Conservation (phyloP, 2,888 invertebrate species). For the Netelia virgata region DNA sequence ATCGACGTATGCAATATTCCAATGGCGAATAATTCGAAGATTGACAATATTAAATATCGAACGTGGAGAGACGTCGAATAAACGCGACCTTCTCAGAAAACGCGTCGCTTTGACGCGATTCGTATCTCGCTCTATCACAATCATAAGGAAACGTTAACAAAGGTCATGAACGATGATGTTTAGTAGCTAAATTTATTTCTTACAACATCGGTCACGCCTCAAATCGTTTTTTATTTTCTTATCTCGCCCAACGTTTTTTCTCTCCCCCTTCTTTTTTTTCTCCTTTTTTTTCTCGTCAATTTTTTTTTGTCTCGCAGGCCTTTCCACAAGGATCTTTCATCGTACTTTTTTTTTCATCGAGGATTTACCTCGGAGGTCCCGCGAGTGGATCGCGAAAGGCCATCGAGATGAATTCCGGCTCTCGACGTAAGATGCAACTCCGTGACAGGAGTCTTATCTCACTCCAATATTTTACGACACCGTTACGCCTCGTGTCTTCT, state of each 20-base stretch:
- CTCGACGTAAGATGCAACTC: slow-evolving; percentile 7
- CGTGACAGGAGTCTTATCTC: not conserved
- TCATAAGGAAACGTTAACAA: slow-evolving; percentile 7
- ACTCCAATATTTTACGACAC: slow-evolving; percentile 4
- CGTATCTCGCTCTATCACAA: slow-evolving; percentile 17
- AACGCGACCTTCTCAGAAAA: not conserved
- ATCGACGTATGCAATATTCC: not conserved
- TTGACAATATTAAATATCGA: not conserved
- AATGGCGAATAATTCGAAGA: not conserved
- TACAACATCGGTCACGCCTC: slow-evolving; percentile 6
- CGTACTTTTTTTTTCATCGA: not conserved
- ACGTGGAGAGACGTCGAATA: not conserved
- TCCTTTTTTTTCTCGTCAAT: not conserved
- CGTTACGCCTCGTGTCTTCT: slow-evolving; percentile 3
- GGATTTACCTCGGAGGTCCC: not conserved
- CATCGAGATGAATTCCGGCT: slow-evolving; percentile 4
- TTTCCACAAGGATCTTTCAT: not conserved
- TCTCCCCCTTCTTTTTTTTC: not conserved
- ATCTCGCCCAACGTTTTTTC: not conserved
- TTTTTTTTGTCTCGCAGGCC: not conserved
- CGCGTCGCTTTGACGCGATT: not conserved
- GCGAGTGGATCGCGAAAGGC: slow-evolving; percentile 1
- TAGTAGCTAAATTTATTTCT: slow-evolving; percentile 1
- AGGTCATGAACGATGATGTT: slow-evolving; percentile 11
- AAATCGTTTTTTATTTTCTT: not conserved